Conservation (phyloP, 2,888 invertebrate species). For the Epinotia brunnichana region DNA sequence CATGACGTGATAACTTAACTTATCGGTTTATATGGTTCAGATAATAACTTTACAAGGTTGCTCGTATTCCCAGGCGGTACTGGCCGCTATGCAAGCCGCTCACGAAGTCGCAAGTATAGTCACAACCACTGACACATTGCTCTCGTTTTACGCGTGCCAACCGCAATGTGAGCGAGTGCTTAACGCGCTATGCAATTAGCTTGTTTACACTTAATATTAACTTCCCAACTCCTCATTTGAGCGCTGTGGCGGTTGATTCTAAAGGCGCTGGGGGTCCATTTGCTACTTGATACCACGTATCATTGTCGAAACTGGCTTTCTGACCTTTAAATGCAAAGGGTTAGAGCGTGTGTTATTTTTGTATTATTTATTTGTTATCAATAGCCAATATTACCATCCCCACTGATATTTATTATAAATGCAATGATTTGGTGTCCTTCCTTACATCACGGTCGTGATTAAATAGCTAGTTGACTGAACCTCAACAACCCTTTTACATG, state of each 20-base stretch:
- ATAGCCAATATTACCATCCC: neutral
- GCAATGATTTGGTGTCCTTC: neutral
- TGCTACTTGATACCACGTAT: neutral
- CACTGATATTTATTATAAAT: neutral
- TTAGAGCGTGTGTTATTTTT: too few species aligned
- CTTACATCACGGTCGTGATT: too few species aligned
- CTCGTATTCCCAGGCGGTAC: neutral
- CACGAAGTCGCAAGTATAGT: neutral
- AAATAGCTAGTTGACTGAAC: too few species aligned
- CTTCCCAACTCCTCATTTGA: neutral
- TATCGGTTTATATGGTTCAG: neutral
- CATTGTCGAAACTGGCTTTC: neutral
- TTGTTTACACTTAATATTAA: slow-evolving; percentile 5
- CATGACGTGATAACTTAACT: neutral
- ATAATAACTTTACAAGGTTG: neutral
- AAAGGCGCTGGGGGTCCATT: too few species aligned
- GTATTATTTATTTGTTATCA: too few species aligned
- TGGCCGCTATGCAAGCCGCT: neutral
- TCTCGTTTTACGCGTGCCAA: slow-evolving; percentile 24
- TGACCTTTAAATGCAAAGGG: neutral
- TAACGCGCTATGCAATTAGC: slow-evolving; percentile 4
- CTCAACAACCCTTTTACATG: too few species aligned
- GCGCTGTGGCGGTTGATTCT: neutral
- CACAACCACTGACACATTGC: slow-evolving; percentile 23
- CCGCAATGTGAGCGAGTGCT: slow-evolving; percentile 18